phyloP scores from a whole-genome alignment of 2,797 vertebrate genomes.

The Brachymystax lenok region DNA sequence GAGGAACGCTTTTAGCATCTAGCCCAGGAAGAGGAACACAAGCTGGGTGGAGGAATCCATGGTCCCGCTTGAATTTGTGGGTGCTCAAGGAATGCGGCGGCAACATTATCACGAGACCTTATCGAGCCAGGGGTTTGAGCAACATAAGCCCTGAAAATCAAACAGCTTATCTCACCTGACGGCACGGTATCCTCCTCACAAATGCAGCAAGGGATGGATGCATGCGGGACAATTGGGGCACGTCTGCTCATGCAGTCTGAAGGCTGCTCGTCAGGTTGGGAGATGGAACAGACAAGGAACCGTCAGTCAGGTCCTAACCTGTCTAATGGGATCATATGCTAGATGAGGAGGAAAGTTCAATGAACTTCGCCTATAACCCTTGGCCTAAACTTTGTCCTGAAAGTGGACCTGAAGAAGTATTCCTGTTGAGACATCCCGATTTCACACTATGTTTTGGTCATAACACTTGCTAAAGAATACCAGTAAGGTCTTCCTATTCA shows the following conservation, averaged over 20 bases:
- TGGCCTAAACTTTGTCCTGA: constrained; percentile 26
- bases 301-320: constrained; percentile 66
- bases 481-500: background rate
- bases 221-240: constrained; percentile 57
- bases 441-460: background rate
- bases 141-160: constrained; percentile 61
- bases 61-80: constrained; percentile 24
- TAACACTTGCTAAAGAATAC: background rate
- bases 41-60: constrained; percentile 21
- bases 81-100: constrained; percentile 42
- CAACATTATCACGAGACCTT: constrained; percentile 55
- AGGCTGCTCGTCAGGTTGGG: constrained; percentile 59
- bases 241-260: constrained; percentile 55
- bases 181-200: constrained; percentile 51
- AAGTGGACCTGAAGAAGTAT: constrained; percentile 28
- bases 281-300: constrained; percentile 55
- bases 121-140: constrained; percentile 63
- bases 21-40: background rate
- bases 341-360: constrained; percentile 49
- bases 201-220: constrained; percentile 34
- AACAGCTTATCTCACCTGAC: constrained; percentile 61
- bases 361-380: constrained; percentile 15
- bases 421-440: background rate
- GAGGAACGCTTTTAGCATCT: no score
- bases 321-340: constrained; percentile 60